Evolutionary conservation across 30 jellyfish, hydroid and myxozoan species (phyloP), one percentile per base, ranked within the genome.

Genomic region (Catostylus mosaicus): DNA sequence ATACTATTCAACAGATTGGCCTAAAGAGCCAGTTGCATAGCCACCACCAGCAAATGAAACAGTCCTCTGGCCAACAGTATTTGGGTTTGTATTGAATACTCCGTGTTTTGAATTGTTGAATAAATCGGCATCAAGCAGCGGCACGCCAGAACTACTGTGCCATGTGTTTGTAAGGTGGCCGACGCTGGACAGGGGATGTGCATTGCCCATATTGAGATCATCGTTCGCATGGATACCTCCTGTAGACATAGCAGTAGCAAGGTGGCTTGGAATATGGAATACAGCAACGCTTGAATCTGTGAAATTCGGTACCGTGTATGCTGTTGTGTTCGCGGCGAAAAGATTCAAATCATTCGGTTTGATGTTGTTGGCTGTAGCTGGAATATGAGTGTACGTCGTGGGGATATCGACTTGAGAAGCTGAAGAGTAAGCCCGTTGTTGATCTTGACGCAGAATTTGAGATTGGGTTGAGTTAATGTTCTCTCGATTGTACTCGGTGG

Each of bases 1-100:
- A 19, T 35, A 50, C 46, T 81, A 81, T 66, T 81, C 91, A 38
- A 81, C 84, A 8, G 91, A 60, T 30, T 81, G 91, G 37, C 91
- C 63, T 19, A 81, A 66, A 9, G 91, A 67, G 37, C 82, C 72
- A 3, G 91, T 40, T 16, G 84, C 62, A 60, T 65, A 81, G 23
- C 84, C 91, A 43, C 78, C 84, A 19, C 82, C 77, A 26, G 84
- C 84, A 31, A 81, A 81, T 10, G 77, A 31, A 45, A 70, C 91
- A 63, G 80, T 62, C 51, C 89, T 57, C 45, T 77, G 89, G 45
- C 57, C 45, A 23, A 73, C 84, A 18, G 80, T 33, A 37, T 43
- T 81, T 24, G 73, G 84, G 43, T 59, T 68, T 4, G 61, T 63
- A 18, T 38, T 67, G 59, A 64, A 81, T 11, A 56, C 84, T n/a